Base-by-base conservation (phyloP, 2,888 invertebrate genomes). In the Phragmatobia fuliginosa region DNA sequence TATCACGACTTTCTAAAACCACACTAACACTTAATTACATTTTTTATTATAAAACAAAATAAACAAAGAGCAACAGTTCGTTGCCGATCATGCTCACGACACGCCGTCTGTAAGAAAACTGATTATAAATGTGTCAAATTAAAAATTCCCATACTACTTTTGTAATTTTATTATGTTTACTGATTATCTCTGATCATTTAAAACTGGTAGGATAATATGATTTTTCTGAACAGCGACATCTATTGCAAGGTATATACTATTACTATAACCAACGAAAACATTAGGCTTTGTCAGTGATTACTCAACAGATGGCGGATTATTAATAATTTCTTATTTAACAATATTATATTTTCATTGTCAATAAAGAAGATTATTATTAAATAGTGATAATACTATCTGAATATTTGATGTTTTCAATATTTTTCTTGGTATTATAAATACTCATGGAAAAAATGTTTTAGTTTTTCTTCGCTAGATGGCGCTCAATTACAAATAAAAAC, bases 1-100 rank as follows among this genome's bases (percentile, higher is more conserved):
- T 71, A 61, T 33, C 66, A 66, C 58, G 58, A 31, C 11, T 38
- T 62, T 64, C 21, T 66, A 74, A 28, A 28, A 74, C 52, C 61
- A 67, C 61, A 62, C 65, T 67, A 56, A 33, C 25, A 56, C 25
- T 36, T 28, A 49, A 82, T 71, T 76, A 83, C 77, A 83, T 85
- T 85, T 84, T 70, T 79, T 75, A 81, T 77, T 67, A 61, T 63
- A 36, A 52, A 16, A 63, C 66, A 62, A 38, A 72, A 72, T 72
- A 75, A 74, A 77, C 76, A 77, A 74, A 72, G 72, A 73, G 75
- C 64, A 74, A 76, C 72, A 71, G 74, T 33, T 67, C 64, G 67
- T 32, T 31, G 62, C 62, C 1, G 72, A 18, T 36, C 80, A 77
- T 68, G 45, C 10, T 72, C n/a, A 0, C 58, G 8, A 10, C 14